A percentile compares a stretch with the other conserved stretches of the same genome.
These are phyloP conservation scores for Ammodytes dubius DNA, from an alignment of 2,113 vertebrate species.

Conservation along the genomic window DNA sequence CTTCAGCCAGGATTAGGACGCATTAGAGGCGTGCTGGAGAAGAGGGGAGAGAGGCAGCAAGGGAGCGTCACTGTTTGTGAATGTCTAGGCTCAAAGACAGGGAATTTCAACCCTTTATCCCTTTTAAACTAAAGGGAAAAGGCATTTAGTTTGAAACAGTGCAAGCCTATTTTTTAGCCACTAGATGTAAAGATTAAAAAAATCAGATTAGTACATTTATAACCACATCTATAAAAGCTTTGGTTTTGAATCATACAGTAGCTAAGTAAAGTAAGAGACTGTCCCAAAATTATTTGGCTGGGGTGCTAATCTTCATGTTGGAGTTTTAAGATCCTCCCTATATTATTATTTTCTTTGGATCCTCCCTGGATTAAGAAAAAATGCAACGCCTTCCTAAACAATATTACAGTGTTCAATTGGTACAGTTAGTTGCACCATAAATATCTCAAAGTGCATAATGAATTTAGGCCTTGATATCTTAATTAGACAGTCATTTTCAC, in stretches of 20 bases:
- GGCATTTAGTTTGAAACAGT: constrained; percentile 60
- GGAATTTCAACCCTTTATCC: constrained; percentile 56
- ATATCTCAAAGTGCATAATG: not conserved
- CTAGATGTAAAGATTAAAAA: constrained; percentile 36
- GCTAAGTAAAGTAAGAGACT: not conserved
- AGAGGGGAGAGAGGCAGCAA: constrained; percentile 88
- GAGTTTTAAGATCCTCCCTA: not conserved
- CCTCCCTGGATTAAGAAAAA: too few species aligned
- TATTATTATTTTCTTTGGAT: not conserved
- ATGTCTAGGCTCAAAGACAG: constrained; percentile 71
- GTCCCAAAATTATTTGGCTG: not conserved
- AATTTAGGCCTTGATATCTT: not conserved
- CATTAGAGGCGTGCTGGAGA: constrained; percentile 86
- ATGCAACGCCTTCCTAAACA: not conserved
- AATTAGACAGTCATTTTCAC: not conserved
- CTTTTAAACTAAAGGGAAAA: constrained; percentile 56
- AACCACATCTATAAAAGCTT: not conserved
- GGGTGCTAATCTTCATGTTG: not conserved
- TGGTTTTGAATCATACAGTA: constrained; percentile 4
- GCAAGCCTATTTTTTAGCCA: constrained; percentile 29
- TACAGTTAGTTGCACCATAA: not conserved
- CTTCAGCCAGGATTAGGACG: constrained; percentile 88
- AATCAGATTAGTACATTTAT: constrained; percentile 11
- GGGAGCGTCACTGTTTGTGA: constrained; percentile 79
- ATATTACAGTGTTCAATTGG: not conserved